phyloP scores from a whole-genome alignment of 2,888 invertebrate genomes.

The Mythimna lalbum region DNA sequence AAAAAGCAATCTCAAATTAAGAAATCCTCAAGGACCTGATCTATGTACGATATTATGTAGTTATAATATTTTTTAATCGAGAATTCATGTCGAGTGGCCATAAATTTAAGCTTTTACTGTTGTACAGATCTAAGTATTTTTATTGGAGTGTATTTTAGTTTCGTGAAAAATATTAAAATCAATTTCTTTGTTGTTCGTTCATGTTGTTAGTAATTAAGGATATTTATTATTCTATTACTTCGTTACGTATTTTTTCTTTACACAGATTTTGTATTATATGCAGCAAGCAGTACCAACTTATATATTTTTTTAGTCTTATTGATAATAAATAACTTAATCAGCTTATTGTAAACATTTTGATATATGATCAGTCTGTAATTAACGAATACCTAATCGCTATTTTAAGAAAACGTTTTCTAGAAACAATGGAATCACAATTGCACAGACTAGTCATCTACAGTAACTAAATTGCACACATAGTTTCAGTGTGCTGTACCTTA shows the following conservation, averaged over 20 bases:
- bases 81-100: constrained; percentile 64
- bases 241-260: constrained; percentile 11
- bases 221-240: constrained; percentile 19
- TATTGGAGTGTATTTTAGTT: constrained; percentile 47
- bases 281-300: constrained; percentile 5
- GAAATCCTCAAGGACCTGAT: constrained; percentile 12
- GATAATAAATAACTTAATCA: constrained; percentile 12
- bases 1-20: constrained; percentile 23
- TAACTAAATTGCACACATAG: constrained; percentile 28
- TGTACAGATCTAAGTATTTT: constrained; percentile 59
- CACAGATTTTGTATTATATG: constrained; percentile 32
- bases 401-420: constrained; percentile 15
- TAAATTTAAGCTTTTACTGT: constrained; percentile 61
- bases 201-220: constrained; percentile 20
- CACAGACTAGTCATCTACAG: constrained; percentile 61
- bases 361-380: constrained; percentile 18
- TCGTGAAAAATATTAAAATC: constrained; percentile 19
- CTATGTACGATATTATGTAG: constrained; percentile 33
- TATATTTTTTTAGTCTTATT: neutral
- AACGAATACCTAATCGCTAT: constrained; percentile 12
- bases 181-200: constrained; percentile 7
- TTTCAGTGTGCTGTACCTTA: constrained; percentile 33
- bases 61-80: constrained; percentile 33
- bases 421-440: constrained; percentile 50
- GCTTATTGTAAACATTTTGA: constrained; percentile 1